phyloP scores from a whole-genome alignment of 2,113 vertebrate species.

The Cepphus grylle region DNA sequence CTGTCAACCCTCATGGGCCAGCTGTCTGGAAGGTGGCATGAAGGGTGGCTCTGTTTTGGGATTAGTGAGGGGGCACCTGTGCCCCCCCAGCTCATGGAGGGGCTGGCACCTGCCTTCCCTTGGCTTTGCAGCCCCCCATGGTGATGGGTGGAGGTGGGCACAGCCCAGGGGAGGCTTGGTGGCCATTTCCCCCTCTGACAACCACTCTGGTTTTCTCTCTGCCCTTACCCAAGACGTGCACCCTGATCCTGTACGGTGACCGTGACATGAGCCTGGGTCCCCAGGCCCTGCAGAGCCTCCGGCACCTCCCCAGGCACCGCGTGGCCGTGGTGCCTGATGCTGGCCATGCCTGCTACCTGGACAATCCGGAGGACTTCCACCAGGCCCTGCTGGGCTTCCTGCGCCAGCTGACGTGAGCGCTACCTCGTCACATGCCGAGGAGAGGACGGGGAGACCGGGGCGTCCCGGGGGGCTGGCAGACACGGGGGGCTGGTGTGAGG shows the following conservation, averaged over 20 bases:
- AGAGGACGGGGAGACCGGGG: rapidly evolving
- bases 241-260: conserved; percentile 89
- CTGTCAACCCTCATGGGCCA: rapidly evolving
- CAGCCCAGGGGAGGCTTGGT: neutral
- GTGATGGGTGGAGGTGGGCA: neutral
- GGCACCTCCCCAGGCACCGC: conserved; percentile 80
- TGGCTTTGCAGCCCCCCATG: rapidly evolving
- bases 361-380: conserved; percentile 90
- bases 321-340: conserved; percentile 78
- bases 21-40: neutral
- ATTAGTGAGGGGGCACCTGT: neutral
- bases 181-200: neutral
- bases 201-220: neutral
- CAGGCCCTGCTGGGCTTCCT: conserved; percentile 85
- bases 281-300: conserved; percentile 89
- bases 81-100: rapidly evolving
- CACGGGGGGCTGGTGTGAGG: neutral
- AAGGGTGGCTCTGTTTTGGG: neutral
- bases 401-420: conserved; percentile 70
- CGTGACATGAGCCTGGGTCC: conserved; percentile 80
- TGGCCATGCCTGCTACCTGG: conserved; percentile 93
- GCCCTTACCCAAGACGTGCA: conserved; percentile 79
- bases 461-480: rapidly evolving
- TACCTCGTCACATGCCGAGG: neutral
- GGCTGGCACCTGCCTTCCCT: neutral